Evolutionary conservation across 2,888 invertebrate species (phyloP), one percentile per base, ranked within the genome.

Genomic region (Drosophila nr. perissopoda): DNA sequence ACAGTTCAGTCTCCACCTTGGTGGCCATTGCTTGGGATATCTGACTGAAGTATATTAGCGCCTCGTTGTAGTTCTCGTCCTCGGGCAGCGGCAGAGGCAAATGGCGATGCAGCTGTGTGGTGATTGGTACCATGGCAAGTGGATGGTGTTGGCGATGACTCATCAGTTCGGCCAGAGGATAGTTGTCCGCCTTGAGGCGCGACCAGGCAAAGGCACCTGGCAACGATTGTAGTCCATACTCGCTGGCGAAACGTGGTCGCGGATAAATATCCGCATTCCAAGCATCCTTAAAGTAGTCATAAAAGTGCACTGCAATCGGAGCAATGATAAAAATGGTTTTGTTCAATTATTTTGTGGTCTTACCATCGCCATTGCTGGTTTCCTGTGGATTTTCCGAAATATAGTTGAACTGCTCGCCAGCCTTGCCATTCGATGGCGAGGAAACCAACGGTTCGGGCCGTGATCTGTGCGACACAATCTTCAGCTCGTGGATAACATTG

Each of bases 191-290:
- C 1, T 95, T 94, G 0, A 95, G 96, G 21, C 94, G 94, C 52
- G 93, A 91, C 93, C 97, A 94, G 0, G 97, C 95, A 46, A 94
- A 93, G 25, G 96, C 92, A 2, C 96, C 96, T 0, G 99, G 98
- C 77, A 97, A 94, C 0, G 98, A 97, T 93, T 99, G 99, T 80
- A 97, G 96, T 1, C 99, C 99, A 91, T 98, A 99, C 93, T 99
- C 99, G 0, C 99, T 99, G 5, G 96, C 96, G 93, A 99, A 99
- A 84, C 99, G 94, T 0, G 98, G 95, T 18, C 95, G 94, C 0
- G 97, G 97, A 92, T 96, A 98, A 8, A 95, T 95, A 68, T 94
- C 95, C 57, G 95, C 94, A 86, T 97, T 94, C 98, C 98, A 99
- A 63, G 96, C 95, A 89, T 99, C 96, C 31, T 94, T 93, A 0